A percentile compares a stretch with the other conserved stretches of the same genome.
phyloP scores from a whole-genome alignment of 2,888 invertebrate genomes.

The Lucinisca nassula region DNA sequence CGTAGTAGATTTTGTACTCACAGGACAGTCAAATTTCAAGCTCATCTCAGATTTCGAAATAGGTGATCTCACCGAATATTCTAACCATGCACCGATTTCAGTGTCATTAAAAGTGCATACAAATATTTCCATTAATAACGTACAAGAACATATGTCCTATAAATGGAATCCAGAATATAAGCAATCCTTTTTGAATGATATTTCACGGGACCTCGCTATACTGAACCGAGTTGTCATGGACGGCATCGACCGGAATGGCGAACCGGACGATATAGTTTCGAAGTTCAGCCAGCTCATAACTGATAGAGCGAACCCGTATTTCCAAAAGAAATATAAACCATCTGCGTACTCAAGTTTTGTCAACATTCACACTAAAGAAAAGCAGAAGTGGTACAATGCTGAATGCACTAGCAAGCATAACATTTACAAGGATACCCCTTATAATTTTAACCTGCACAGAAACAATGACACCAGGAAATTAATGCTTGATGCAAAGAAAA shows the following conservation, averaged over 20 bases:
- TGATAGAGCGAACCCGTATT: background rate
- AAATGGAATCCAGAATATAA: background rate
- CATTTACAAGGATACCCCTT: background rate
- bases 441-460: no score
- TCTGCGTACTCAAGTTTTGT: background rate
- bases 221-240: background rate
- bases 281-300: background rate
- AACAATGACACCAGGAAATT: no score
- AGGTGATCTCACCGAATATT: no score
- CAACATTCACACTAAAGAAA: background rate
- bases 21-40: no score
- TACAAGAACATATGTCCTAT: background rate
- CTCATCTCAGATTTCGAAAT: no score
- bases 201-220: background rate
- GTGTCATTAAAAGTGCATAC: no score
- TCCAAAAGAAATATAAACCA: background rate
- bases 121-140: no score
- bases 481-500: no score
- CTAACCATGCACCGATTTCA: no score
- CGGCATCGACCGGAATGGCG: background rate
- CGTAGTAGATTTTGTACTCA: no score
- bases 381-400: background rate
- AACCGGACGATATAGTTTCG: background rate
- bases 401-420: background rate
- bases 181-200: background rate